phyloP scores from a whole-genome alignment of 2,797 vertebrate genomes.

The Rhinophrynus dorsalis region DNA sequence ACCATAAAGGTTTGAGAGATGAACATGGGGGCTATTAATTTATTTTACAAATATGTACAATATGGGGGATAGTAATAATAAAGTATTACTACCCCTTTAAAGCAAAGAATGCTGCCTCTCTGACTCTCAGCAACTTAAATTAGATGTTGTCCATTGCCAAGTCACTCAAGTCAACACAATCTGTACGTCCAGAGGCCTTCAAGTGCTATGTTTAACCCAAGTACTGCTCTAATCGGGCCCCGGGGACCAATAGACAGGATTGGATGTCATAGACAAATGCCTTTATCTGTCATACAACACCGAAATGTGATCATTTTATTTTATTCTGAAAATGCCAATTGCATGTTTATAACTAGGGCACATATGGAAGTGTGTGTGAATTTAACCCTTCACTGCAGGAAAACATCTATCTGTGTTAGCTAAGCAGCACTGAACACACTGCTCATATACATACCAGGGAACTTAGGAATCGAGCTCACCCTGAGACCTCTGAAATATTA shows the following conservation, averaged over 20 bases:
- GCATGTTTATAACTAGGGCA: not conserved
- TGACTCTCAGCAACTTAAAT: not conserved
- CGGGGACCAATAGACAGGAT: not conserved
- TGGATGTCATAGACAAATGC: constrained; percentile 20
- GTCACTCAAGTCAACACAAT: not conserved
- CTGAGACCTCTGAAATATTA: too few species aligned
- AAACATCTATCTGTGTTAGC: not conserved
- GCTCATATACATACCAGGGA: not conserved
- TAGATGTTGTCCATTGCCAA: not conserved
- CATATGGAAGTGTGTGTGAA: not conserved
- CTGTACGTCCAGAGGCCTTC: not conserved
- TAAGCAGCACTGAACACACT: too few species aligned
- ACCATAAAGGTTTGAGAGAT: too few species aligned
- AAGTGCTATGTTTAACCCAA: constrained; percentile 8
- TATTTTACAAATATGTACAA: too few species aligned
- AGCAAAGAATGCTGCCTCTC: too few species aligned
- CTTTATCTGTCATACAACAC: constrained; percentile 11
- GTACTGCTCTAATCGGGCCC: constrained; percentile 12
- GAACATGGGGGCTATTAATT: too few species aligned
- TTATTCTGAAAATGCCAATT: not conserved
- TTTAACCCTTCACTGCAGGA: not conserved
- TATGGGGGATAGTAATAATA: too few species aligned
- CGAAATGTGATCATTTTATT: not conserved
- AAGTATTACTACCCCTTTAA: too few species aligned
- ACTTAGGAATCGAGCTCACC: too few species aligned